Conservation (phyloP, 2,113 vertebrate species). For the Suncus etruscus region DNA sequence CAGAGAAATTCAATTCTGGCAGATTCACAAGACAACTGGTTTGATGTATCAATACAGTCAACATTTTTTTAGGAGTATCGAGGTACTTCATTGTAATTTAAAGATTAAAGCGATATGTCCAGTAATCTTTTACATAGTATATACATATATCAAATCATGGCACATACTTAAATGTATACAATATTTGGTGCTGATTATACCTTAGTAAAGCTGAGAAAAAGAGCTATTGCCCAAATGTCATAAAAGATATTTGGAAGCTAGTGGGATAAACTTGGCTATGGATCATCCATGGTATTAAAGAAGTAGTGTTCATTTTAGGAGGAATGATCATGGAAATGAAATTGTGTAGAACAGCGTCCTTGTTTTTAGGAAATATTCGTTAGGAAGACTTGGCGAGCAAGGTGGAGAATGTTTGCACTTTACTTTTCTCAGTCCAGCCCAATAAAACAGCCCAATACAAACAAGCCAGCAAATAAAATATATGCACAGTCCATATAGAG, state of each 20-base stretch:
- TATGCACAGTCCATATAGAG: not conserved
- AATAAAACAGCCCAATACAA: slow-evolving; percentile 38
- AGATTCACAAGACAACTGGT: slow-evolving; percentile 10
- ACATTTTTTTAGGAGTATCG: not conserved
- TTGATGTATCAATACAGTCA: slow-evolving; percentile 23
- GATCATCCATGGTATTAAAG: slow-evolving; percentile 32
- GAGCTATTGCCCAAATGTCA: no score
- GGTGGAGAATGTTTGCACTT: slow-evolving; percentile 10
- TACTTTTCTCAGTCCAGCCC: slow-evolving; percentile 53
- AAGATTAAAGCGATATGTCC: slow-evolving; percentile 37
- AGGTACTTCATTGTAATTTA: not conserved
- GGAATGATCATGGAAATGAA: not conserved
- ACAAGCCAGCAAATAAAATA: not conserved
- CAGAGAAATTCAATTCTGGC: slow-evolving; percentile 44
- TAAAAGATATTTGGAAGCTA: not conserved
- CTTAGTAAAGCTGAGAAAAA: not conserved
- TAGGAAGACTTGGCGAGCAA: slow-evolving; percentile 33
- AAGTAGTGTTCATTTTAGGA: slow-evolving; percentile 38
- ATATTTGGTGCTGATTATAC: not conserved
- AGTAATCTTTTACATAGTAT: slow-evolving; percentile 2
- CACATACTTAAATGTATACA: slow-evolving; percentile 4
- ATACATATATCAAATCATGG: not conserved
- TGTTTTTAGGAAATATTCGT: slow-evolving; percentile 41
- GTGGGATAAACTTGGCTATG: slow-evolving; percentile 11
- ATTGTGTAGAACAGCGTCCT: not conserved